A percentile compares a stretch with the other conserved stretches of the same genome.
These are phyloP conservation scores for Podarcis muralis DNA, from an alignment of 2,113 vertebrate species.

Conservation along the genomic window DNA sequence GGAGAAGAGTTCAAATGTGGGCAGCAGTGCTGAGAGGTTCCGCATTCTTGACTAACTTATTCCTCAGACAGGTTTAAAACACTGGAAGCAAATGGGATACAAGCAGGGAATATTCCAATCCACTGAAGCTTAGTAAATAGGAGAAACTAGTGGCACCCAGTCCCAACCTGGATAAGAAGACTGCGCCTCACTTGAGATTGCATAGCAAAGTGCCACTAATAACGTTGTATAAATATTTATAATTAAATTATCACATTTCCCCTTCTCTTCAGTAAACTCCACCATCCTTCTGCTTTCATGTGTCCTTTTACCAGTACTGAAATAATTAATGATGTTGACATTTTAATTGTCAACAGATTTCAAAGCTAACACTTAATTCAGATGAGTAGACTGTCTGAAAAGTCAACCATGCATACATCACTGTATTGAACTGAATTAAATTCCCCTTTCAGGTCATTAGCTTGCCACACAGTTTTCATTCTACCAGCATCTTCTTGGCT, in stretches of 20 bases:
- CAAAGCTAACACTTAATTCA: constrained; percentile 4
- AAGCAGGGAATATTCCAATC: neutral
- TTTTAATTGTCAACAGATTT: constrained; percentile 15
- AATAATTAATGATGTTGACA: constrained; percentile 2
- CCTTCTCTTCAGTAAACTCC: neutral
- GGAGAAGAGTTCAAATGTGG: constrained; percentile 11
- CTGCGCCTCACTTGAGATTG: neutral
- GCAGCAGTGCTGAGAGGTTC: neutral
- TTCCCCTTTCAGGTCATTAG: neutral
- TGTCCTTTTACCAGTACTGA: neutral
- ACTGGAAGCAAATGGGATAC: neutral
- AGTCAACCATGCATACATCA: neutral
- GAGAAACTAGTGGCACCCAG: neutral
- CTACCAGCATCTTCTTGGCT: neutral
- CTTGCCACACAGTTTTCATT: neutral
- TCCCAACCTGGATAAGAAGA: neutral
- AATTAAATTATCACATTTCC: neutral
- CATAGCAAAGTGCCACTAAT: neutral
- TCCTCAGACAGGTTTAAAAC: neutral
- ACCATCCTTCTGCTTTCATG: neutral
- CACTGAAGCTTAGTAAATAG: neutral
- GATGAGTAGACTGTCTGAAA: neutral
- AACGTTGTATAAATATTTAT: neutral
- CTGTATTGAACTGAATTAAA: constrained; percentile 7
- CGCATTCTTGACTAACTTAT: neutral